phyloP scores from a whole-genome alignment of 1,140 invertebrate genomes.

The Zophobas atratus region DNA sequence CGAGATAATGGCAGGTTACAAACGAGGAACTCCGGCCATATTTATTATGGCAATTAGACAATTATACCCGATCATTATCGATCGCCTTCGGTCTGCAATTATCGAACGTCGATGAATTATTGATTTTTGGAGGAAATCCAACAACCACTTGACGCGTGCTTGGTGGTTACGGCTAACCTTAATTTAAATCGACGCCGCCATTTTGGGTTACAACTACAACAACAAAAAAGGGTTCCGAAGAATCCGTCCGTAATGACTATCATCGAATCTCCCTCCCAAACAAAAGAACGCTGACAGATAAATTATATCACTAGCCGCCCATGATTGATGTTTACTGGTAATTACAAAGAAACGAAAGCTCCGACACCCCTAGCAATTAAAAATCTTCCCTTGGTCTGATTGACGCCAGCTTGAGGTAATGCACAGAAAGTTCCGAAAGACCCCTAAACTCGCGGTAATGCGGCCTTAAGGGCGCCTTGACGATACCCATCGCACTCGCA shows the following conservation, averaged over 20 bases:
- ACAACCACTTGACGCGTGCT: too few species aligned
- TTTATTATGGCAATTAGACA: slow-evolving; percentile 49
- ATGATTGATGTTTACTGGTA: slow-evolving; percentile 25
- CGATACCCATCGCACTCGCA: slow-evolving; percentile 2
- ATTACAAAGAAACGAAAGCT: slow-evolving; percentile 15
- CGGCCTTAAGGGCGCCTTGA: too few species aligned
- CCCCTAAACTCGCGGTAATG: too few species aligned
- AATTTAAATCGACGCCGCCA: background rate
- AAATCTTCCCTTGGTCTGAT: slow-evolving; percentile 16
- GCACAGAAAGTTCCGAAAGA: background rate
- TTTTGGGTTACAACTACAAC: background rate
- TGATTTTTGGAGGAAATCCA: slow-evolving; percentile 8
- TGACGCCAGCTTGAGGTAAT: slow-evolving; percentile 8
- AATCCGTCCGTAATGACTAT: slow-evolving; percentile 10
- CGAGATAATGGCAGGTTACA: slow-evolving; percentile 40
- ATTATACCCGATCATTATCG: slow-evolving; percentile 44
- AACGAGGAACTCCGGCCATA: slow-evolving; percentile 22
- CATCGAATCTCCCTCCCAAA: slow-evolving; percentile 13
- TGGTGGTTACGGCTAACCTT: too few species aligned
- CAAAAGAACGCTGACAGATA: slow-evolving; percentile 27
- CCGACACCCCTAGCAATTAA: slow-evolving; percentile 30
- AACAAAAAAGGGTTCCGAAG: background rate
- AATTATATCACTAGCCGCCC: slow-evolving; percentile 20
- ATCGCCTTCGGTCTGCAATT: slow-evolving; percentile 33
- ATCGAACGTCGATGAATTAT: slow-evolving; percentile 23